Conservation (phyloP, 2,797 vertebrate genomes). For the Macropus fuliginosus region DNA sequence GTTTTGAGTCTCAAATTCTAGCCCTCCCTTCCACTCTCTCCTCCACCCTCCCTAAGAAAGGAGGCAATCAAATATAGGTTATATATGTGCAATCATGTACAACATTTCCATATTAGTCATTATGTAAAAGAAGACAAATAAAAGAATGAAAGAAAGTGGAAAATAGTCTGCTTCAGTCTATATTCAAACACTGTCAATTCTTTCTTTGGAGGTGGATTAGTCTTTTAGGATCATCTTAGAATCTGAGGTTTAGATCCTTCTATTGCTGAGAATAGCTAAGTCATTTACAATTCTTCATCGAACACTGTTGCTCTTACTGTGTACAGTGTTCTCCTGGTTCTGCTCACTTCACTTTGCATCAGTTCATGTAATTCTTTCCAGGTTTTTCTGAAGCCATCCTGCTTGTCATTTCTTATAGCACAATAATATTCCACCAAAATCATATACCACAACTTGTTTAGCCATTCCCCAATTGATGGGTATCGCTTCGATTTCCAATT, state of each 20-base stretch:
- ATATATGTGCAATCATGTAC: neutral
- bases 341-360: neutral
- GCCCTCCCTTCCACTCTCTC: neutral
- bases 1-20: neutral
- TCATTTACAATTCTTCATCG: neutral
- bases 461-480: too few relatives aligned
- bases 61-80: neutral
- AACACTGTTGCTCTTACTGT: neutral
- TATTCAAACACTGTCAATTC: neutral
- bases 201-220: neutral
- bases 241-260: neutral
- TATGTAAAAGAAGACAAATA: neutral
- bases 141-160: neutral
- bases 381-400: neutral
- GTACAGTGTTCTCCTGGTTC: neutral
- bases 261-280: neutral
- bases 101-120: neutral
- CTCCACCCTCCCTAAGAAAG: neutral
- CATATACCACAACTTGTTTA: too few relatives aligned
- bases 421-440: too few relatives aligned
- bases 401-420: neutral
- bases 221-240: neutral
- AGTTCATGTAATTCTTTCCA: neutral
- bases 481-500: too few relatives aligned
- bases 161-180: neutral